These are phyloP conservation scores for Gymnoscopelus braueri DNA, from an alignment of 2,797 vertebrate species.

Conservation along the genomic window DNA sequence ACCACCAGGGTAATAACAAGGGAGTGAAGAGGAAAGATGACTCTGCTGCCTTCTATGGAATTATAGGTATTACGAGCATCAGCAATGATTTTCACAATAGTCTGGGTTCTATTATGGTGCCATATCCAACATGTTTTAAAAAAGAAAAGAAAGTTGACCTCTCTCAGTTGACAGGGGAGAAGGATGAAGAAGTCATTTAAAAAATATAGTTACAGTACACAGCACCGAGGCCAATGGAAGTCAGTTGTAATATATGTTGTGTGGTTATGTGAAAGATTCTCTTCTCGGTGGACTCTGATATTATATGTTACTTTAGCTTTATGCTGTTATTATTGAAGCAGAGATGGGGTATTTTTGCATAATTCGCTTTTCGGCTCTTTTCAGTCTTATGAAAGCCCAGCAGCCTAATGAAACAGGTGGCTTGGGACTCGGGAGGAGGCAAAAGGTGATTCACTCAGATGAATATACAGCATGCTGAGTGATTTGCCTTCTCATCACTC, in stretches of 20 bases:
- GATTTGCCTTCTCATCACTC: background rate
- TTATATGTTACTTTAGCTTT: background rate
- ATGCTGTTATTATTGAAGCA: background rate
- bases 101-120: conserved; percentile 17
- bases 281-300: no score
- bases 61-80: conserved; percentile 40
- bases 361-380: background rate
- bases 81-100: conserved; percentile 38
- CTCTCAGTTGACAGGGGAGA: background rate
- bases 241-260: no score
- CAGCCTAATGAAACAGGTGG: conserved; percentile 11
- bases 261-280: no score
- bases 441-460: conserved; percentile 1
- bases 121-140: conserved; percentile 5
- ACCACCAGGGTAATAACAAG: conserved; percentile 44
- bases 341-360: background rate
- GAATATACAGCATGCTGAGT: conserved; percentile 6
- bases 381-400: background rate
- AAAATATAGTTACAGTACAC: no score
- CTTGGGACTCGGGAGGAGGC: conserved; percentile 3
- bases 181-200: no score
- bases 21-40: conserved; percentile 34
- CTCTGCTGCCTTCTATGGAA: conserved; percentile 36
- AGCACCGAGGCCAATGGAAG: no score
- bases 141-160: background rate